Conservation (phyloP, 2,888 invertebrate genomes). For the Phyllotreta striolata region DNA sequence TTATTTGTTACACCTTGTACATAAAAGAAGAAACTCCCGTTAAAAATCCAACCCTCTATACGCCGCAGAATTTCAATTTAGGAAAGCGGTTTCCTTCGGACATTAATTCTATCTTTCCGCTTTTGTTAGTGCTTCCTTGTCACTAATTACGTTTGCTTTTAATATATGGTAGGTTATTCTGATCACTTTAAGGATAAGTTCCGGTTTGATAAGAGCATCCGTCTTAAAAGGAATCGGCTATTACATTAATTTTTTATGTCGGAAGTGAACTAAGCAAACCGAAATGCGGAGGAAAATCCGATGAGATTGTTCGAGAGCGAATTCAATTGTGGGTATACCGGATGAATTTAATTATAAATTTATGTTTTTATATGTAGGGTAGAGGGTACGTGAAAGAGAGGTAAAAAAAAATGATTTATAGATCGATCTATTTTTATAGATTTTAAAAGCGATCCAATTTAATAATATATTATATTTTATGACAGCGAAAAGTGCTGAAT, state of each 20-base stretch:
- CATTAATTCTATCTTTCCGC: constrained; percentile 33
- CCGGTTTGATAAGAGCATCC: constrained; percentile 2
- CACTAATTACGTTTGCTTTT: constrained; percentile 34
- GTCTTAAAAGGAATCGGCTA: constrained; percentile 12
- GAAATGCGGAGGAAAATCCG: neutral
- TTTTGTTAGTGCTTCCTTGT: constrained; percentile 34
- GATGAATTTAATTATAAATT: too few species aligned
- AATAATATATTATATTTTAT: constrained; percentile 26
- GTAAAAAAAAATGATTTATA: constrained; percentile 5
- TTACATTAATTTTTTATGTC: constrained; percentile 20
- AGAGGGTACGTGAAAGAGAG: neutral
- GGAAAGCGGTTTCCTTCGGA: constrained; percentile 35
- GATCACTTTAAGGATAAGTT: constrained; percentile 7
- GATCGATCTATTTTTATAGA: constrained; percentile 19
- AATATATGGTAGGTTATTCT: constrained; percentile 23
- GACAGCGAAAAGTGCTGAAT: constrained; percentile 24
- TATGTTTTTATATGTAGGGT: neutral
- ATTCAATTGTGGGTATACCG: neutral
- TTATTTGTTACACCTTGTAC: constrained; percentile 4
- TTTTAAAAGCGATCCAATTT: constrained; percentile 21
- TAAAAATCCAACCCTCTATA: constrained; percentile 51
- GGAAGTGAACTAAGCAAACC: neutral
- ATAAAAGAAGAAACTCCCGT: constrained; percentile 47
- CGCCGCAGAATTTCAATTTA: constrained; percentile 41
- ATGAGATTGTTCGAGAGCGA: neutral